Conservation (phyloP, 2,888 invertebrate species). For the Hofmannophila pseudospretella region DNA sequence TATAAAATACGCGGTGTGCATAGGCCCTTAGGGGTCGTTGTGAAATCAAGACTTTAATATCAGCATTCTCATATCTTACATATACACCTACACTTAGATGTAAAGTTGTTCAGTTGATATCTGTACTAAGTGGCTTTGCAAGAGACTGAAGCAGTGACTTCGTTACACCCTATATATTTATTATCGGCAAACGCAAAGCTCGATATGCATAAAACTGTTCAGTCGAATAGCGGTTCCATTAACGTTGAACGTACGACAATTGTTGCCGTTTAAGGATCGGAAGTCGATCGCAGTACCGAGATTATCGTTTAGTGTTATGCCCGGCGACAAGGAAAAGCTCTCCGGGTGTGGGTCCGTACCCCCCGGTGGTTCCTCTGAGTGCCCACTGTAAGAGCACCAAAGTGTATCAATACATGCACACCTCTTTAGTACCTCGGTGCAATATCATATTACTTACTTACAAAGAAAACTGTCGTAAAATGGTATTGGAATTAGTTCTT, state of each 20-base stretch:
- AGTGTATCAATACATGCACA: background rate
- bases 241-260: conserved; percentile 59
- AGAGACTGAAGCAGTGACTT: too few species aligned
- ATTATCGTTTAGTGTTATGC: conserved; percentile 75
- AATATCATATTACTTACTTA: too few species aligned
- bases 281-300: conserved; percentile 60
- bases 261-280: conserved; percentile 66
- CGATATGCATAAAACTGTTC: conserved; percentile 48
- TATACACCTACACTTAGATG: too few species aligned
- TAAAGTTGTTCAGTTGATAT: too few species aligned
- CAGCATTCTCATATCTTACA: too few species aligned
- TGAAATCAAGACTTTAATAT: too few species aligned
- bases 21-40: too few species aligned
- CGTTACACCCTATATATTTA: too few species aligned
- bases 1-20: too few species aligned
- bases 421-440: conserved; percentile 3
- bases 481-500: too few species aligned
- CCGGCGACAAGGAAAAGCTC: conserved; percentile 73
- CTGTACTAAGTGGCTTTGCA: too few species aligned
- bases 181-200: conserved; percentile 20
- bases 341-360: conserved; percentile 39
- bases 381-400: conserved; percentile 24
- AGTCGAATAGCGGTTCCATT: conserved; percentile 46
- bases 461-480: too few species aligned
- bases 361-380: conserved; percentile 35